Conservation (phyloP, 2,888 invertebrate species). For the Pedicia rivosa region DNA sequence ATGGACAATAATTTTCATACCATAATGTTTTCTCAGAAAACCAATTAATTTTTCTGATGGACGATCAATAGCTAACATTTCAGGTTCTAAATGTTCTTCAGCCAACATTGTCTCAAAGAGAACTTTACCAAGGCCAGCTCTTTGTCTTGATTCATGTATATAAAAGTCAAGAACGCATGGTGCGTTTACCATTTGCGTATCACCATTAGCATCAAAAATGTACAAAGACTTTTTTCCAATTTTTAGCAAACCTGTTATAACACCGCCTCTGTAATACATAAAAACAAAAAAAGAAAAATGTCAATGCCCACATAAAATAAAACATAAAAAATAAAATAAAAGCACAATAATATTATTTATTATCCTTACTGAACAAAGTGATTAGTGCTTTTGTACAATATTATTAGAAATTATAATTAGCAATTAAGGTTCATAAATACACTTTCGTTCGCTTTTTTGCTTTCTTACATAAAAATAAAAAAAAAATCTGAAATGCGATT, state of each 20-base stretch:
- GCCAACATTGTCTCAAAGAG: conserved; percentile 77
- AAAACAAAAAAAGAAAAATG: too few relatives aligned
- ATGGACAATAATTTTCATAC: conserved; percentile 24
- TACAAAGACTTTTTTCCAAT: conserved; percentile 82
- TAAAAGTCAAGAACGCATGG: conserved; percentile 90
- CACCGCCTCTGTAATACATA: conserved; percentile 40
- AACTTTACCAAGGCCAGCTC: conserved; percentile 67
- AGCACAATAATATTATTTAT: too few relatives aligned
- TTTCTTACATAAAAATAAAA: too few relatives aligned
- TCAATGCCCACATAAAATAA: too few relatives aligned
- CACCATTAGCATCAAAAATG: conserved; percentile 54
- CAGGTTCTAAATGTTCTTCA: conserved; percentile 49
- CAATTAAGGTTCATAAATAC: too few relatives aligned
- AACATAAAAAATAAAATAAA: too few relatives aligned
- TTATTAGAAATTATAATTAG: too few relatives aligned
- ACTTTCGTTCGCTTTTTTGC: too few relatives aligned
- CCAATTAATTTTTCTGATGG: conserved; percentile 79
- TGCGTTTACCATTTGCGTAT: conserved; percentile 62
- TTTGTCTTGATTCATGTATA: conserved; percentile 67
- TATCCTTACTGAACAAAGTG: too few relatives aligned
- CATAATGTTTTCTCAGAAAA: conserved; percentile 76
- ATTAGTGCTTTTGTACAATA: too few relatives aligned
- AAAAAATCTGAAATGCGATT: too few relatives aligned
- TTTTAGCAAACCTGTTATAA: conserved; percentile 72
- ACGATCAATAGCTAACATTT: conserved; percentile 77